Evolutionary conservation across 2,888 invertebrate species (phyloP), one percentile per base, ranked within the genome.

Genomic region (Cynaeus angustus): DNA sequence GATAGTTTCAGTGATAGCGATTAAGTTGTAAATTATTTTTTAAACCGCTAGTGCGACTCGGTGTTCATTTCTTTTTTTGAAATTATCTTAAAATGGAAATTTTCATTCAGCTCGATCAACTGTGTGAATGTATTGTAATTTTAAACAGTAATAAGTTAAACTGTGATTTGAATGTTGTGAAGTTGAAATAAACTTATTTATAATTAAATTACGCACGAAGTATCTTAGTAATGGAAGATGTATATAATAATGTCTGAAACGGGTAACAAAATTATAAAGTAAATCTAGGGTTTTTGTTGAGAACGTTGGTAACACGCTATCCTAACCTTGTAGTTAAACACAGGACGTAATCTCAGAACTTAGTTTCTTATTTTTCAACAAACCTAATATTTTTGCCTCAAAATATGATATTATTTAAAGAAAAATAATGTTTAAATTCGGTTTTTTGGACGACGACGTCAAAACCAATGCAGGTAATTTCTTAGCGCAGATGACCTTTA

Each of bases 141-240:
- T 69, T 48, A 68, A 37, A 72, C 71, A 75, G 74, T 76, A 76
- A 78, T 76, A 78, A 77, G 75, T 78, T 77, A 68, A 77, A 77
- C 78, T 79, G 78, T 79, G 78, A 79, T 79, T 75, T 71, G 74
- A 72, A 77, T 71, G 76, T 75, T 77, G 74, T 77, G 74, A 77
- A 48, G 50, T 65, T 56, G 46, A 46, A 48, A 65, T 59, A 68
- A 75, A 70, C 65, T 9, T 66, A 70, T 76, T 74, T 73, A 72
- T 72, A 75, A 75, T 10, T 53, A 26, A 21, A 1, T n/a, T 10
- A n/a, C n/a, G 28, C 28, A 28, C 5, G 7, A 28, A 28, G 28
- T n/a, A n/a, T n/a, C n/a, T n/a, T n/a, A n/a, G n/a, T n/a, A n/a
- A n/a, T n/a, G n/a, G 21, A 21, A 21, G 21, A 21, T 21, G 21